Evolutionary conservation across 2,113 vertebrate species (phyloP).

Genomic region (Amia ocellicauda): DNA sequence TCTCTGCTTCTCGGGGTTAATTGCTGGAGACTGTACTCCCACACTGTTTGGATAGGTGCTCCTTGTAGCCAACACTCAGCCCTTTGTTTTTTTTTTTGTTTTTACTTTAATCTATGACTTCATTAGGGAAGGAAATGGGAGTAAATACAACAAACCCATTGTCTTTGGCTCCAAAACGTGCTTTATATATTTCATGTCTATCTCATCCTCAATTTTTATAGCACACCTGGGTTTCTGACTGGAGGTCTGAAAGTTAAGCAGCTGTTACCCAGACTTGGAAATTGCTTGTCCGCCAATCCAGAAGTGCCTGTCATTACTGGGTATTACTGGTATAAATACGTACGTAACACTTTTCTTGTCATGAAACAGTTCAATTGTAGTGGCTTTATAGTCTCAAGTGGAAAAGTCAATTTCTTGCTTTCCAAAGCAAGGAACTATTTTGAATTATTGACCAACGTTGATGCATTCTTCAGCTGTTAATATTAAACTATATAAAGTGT

Average conservation of each 20-base stretch:
- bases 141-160: constrained; percentile 72
- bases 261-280: constrained; percentile 8
- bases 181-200: constrained; percentile 54
- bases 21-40: constrained; percentile 56
- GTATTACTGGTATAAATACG: constrained; percentile 1
- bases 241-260: constrained; percentile 21
- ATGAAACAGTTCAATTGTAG: background rate
- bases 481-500: no score
- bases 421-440: no score
- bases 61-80: constrained; percentile 64
- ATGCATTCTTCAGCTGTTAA: no score
- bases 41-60: constrained; percentile 76
- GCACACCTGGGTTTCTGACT: constrained; percentile 33
- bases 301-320: constrained; percentile 9
- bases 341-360: background rate
- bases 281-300: background rate
- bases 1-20: constrained; percentile 51
- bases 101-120: constrained; percentile 67
- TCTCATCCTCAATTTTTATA: constrained; percentile 50
- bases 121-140: constrained; percentile 78
- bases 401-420: no score
- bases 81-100: constrained; percentile 59
- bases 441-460: no score
- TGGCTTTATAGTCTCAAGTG: no score
- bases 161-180: constrained; percentile 50